These are phyloP conservation scores for Sialia sialis DNA, from an alignment of 2,113 vertebrate genomes.

Conservation along the genomic window DNA sequence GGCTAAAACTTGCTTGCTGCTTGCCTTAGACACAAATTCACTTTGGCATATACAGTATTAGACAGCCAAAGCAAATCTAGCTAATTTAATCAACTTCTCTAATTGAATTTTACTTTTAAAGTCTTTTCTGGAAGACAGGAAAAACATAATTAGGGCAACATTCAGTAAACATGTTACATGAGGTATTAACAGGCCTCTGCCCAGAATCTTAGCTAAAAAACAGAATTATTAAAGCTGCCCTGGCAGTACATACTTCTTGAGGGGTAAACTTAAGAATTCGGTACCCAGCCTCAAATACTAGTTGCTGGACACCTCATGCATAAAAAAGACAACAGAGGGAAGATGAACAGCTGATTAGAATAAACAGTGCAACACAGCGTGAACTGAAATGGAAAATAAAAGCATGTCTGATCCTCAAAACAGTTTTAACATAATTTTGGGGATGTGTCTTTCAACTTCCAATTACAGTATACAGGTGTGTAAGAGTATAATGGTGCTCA, in stretches of 20 bases:
- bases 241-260: neutral
- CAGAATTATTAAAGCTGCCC: neutral
- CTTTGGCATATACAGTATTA: neutral
- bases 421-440: neutral
- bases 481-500: neutral
- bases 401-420: neutral
- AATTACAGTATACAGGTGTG: neutral
- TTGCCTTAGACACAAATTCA: constrained; percentile 39
- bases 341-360: neutral
- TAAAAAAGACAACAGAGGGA: neutral
- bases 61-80: constrained; percentile 40
- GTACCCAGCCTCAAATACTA: neutral
- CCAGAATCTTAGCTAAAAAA: neutral
- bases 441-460: neutral
- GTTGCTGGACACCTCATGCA: neutral
- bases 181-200: neutral
- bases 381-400: neutral
- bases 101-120: constrained; percentile 13
- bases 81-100: constrained; percentile 40
- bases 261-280: neutral
- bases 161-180: neutral
- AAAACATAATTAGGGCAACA: neutral
- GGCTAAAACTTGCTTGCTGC: constrained; percentile 28
- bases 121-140: constrained; percentile 12
- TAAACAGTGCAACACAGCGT: neutral